A percentile compares a stretch with the other conserved stretches of the same genome.
phyloP scores from a whole-genome alignment of 64 coral and sea anemone species.

The Orbicella faveolata region DNA sequence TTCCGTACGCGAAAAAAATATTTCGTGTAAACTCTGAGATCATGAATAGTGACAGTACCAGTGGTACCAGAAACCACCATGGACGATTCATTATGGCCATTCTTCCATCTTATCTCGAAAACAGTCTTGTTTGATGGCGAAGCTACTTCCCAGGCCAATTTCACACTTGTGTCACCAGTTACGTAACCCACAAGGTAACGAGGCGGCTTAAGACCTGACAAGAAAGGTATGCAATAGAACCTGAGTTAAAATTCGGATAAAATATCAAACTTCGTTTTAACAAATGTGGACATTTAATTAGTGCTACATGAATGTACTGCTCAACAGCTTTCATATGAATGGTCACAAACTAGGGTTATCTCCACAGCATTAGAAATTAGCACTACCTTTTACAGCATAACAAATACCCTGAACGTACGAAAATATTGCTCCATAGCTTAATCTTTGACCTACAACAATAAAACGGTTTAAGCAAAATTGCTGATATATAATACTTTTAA shows the following conservation, averaged over 20 bases:
- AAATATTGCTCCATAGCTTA: too few species aligned
- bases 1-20: slow-evolving; percentile 52
- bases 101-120: slow-evolving; percentile 38
- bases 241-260: background rate
- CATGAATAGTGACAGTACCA: slow-evolving; percentile 3
- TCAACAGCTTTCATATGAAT: too few species aligned
- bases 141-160: slow-evolving; percentile 45
- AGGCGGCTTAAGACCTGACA: slow-evolving; percentile 18
- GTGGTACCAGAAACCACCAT: slow-evolving; percentile 35
- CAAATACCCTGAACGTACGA: too few species aligned
- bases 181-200: background rate
- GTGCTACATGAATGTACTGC: too few species aligned
- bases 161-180: slow-evolving; percentile 18
- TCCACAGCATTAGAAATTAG: too few species aligned
- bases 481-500: too few species aligned
- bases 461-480: too few species aligned
- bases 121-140: slow-evolving; percentile 19
- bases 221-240: background rate
- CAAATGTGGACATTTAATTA: too few species aligned
- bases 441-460: too few species aligned
- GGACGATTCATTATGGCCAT: background rate
- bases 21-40: slow-evolving; percentile 40
- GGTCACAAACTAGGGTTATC: too few species aligned
- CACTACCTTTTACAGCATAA: too few species aligned
- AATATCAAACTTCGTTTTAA: too few species aligned